Conservation (phyloP, 2,113 vertebrate genomes). For the Spermophilus dauricus region DNA sequence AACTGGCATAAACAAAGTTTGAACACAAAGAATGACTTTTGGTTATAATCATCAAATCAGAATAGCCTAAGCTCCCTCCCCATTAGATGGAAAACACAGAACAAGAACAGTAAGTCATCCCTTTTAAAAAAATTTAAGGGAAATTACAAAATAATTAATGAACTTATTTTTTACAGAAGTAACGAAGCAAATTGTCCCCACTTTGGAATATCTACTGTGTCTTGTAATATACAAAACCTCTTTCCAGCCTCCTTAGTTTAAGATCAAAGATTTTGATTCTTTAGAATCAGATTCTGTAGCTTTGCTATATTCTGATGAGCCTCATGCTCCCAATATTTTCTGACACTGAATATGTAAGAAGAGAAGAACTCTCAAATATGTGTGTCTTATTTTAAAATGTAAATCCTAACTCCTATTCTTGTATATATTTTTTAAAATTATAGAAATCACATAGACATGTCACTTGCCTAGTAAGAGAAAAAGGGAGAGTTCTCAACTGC, state of each 20-base stretch:
- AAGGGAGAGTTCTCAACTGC: background rate
- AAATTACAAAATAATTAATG: background rate
- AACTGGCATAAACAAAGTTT: background rate
- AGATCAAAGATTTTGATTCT: background rate
- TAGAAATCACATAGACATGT: background rate
- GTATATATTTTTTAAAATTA: background rate
- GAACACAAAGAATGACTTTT: background rate
- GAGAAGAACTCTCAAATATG: background rate
- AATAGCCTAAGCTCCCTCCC: background rate
- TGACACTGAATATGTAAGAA: background rate
- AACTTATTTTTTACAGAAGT: background rate
- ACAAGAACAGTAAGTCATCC: background rate
- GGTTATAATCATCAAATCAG: background rate
- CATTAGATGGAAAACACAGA: background rate
- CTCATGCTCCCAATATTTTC: background rate
- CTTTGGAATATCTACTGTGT: background rate
- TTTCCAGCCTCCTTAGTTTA: background rate
- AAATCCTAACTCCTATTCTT: background rate
- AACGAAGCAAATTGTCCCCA: background rate
- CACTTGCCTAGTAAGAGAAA: background rate
- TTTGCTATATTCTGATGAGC: background rate
- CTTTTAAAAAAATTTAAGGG: background rate
- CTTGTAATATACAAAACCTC: background rate
- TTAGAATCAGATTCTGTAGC: no score
- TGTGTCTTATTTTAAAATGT: background rate